A percentile compares a stretch with the other conserved stretches of the same genome.
phyloP scores from a whole-genome alignment of 2,888 invertebrate species.

The Hirudinaria manillensis region DNA sequence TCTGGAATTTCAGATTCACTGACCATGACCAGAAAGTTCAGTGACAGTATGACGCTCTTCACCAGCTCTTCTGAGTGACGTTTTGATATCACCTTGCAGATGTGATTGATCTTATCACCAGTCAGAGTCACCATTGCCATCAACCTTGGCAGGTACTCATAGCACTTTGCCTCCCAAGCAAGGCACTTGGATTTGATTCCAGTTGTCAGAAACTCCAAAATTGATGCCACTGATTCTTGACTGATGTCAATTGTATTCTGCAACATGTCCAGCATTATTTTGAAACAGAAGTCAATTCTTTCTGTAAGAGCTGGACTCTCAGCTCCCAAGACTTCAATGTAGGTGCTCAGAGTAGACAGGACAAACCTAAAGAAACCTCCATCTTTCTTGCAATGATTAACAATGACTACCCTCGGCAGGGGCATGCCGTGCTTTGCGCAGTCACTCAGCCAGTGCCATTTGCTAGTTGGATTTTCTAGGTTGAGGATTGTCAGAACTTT shows the following conservation, averaged over 20 bases:
- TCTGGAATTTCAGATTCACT: conserved; percentile 55
- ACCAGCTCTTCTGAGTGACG: conserved; percentile 9
- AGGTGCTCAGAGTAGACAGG: conserved; percentile 55
- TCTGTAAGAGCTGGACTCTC: neutral
- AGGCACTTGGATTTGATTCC: conserved; percentile 18
- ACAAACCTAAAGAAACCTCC: conserved; percentile 64
- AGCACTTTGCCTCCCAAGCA: conserved; percentile 19
- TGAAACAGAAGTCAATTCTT: neutral
- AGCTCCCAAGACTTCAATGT: neutral
- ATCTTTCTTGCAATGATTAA: conserved; percentile 67
- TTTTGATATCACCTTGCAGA: neutral
- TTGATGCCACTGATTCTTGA: conserved; percentile 9
- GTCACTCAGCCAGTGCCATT: conserved; percentile 60
- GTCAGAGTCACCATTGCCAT: conserved; percentile 5
- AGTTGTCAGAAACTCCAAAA: neutral
- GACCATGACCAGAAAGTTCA: conserved; percentile 67
- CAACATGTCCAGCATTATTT: neutral
- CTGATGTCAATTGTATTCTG: neutral
- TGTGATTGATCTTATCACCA: neutral
- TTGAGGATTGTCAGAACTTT: conserved; percentile 69
- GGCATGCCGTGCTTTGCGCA: conserved; percentile 71
- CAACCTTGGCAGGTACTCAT: conserved; percentile 6
- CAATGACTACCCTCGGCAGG: conserved; percentile 66
- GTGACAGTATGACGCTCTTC: conserved; percentile 63
- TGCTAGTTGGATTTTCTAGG: conserved; percentile 54